Evolutionary conservation across 2,113 vertebrate genomes (phyloP).

Genomic region (Channa maculata): DNA sequence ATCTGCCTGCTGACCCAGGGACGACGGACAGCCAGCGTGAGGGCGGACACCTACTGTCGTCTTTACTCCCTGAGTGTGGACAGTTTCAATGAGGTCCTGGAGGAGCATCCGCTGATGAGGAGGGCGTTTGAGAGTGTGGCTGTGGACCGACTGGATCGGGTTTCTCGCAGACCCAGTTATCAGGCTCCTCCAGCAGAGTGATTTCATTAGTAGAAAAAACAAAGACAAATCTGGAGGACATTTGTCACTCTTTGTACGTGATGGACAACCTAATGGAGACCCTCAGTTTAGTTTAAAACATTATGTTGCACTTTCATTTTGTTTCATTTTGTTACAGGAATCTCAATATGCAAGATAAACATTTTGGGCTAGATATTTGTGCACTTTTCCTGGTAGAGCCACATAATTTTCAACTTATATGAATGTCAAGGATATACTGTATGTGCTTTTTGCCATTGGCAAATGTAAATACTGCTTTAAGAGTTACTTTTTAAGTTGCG

Average conservation of each 20-base stretch:
- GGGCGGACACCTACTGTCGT: constrained; percentile 83
- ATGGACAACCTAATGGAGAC: constrained; percentile 14
- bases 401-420: no score
- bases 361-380: constrained; percentile 27
- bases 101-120: constrained; percentile 86
- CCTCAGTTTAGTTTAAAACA: constrained; percentile 10
- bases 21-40: constrained; percentile 82
- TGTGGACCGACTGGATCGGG: constrained; percentile 76
- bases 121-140: constrained; percentile 83
- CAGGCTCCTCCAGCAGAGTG: constrained; percentile 41
- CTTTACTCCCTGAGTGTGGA: constrained; percentile 85
- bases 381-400: background rate
- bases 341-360: background rate
- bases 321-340: constrained; percentile 29
- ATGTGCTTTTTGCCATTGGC: background rate
- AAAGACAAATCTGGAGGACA: constrained; percentile 1
- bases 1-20: constrained; percentile 85
- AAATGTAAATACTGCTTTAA: constrained; percentile 18
- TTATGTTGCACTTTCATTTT: constrained; percentile 17
- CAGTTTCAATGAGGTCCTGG: constrained; percentile 84
- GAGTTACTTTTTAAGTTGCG: background rate
- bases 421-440: background rate
- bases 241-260: constrained; percentile 15
- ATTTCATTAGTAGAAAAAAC: background rate
- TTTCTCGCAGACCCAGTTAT: constrained; percentile 59